Base-by-base conservation (phyloP, 2,113 vertebrate species). In the Trogon melanurus region DNA sequence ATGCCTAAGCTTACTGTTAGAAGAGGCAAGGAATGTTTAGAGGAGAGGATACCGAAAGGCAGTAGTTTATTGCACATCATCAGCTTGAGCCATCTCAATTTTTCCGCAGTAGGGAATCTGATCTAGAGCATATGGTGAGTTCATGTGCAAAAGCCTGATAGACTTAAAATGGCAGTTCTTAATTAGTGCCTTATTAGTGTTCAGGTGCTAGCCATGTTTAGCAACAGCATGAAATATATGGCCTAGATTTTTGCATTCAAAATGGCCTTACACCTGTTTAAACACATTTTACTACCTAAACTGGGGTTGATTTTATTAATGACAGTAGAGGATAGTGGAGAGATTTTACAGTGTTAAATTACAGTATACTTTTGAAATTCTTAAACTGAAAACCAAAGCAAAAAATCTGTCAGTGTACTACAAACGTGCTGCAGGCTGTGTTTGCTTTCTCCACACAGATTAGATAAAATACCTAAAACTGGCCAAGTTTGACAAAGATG, bases 131-230 rank as follows among this genome's bases (percentile, higher is more conserved):
- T 95, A 96, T 97, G 96, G 89, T 69, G 56, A 96, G 73, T 85
- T 95, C 91, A 89, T 17, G 26, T 89, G 70, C 82, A 79, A 85
- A 94, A 94, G 25, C 54, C 87, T 2, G 19, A 88, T 57, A 80
- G 80, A 87, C 81, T 95, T 92, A 86, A 92, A 95, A 91, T 96
- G 93, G 89, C 93, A 97, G 57, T 47, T 96, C 94, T 91, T 96
- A 96, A 97, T 97, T 95, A 96, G 47, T 79, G 86, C 71, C 81
- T 92, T 91, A 88, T 96, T 97, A 96, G 62, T 86, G 93, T 34
- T 96, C 94, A 91, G 94, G 95, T 93, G 79, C 86, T 93, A 87
- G 54, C 74, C 89, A 48, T 85, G 65, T 82, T 92, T 86, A 95
- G 79, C 51, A 91, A 53, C 86, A 94, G 60, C 72, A 86, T 70